Conservation (phyloP, 2,888 invertebrate species). For the Mythimna impura region DNA sequence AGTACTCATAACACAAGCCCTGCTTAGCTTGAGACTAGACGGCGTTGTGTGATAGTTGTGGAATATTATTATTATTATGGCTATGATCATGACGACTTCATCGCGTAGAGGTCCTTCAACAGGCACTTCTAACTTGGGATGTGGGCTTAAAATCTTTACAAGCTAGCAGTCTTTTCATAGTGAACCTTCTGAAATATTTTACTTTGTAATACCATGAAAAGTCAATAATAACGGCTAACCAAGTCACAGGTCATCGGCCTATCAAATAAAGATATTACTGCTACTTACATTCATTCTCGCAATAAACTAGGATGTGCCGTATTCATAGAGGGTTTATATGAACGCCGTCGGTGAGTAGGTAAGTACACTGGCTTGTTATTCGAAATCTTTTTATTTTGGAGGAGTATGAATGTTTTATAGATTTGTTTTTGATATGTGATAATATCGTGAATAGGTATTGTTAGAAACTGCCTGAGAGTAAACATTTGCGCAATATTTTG, state of each 20-base stretch:
- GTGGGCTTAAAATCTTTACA: background rate
- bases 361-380: background rate
- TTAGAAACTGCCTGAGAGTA: no score
- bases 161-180: background rate
- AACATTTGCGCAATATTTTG: no score
- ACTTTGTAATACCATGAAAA: background rate
- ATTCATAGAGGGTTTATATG: conserved; percentile 28
- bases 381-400: conserved; percentile 1
- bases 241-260: conserved; percentile 35
- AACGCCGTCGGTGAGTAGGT: background rate
- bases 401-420: background rate
- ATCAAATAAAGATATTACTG: conserved; percentile 27
- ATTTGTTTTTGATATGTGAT: background rate
- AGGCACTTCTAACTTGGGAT: no score
- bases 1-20: no score
- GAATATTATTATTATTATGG: no score
- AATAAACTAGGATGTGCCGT: conserved; percentile 13
- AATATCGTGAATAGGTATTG: no score
- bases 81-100: no score
- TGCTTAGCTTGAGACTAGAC: no score
- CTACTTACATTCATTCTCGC: conserved; percentile 16
- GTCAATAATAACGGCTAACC: conserved; percentile 22
- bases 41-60: no score
- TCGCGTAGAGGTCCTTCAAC: no score
- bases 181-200: conserved; percentile 22